These are phyloP conservation scores for Pinctada fucata DNA, from an alignment of 2,888 invertebrate species.

Conservation along the genomic window DNA sequence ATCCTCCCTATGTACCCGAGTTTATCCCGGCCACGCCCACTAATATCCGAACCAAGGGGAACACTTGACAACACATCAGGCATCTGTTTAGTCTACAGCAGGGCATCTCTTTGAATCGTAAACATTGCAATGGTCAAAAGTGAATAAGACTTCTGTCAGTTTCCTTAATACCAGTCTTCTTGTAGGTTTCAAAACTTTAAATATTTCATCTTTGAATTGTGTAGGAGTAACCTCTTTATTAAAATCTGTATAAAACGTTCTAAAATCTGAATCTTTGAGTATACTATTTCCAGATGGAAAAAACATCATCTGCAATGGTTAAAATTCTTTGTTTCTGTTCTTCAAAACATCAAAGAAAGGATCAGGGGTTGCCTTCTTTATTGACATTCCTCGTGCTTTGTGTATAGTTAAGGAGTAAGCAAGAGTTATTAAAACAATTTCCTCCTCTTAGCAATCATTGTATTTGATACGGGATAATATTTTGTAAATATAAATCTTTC, in stretches of 20 bases:
- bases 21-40: slow-evolving; percentile 24
- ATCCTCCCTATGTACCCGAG: slow-evolving; percentile 33
- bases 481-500: too few species aligned
- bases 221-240: slow-evolving; percentile 3
- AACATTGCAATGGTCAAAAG: slow-evolving; percentile 22
- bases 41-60: neutral
- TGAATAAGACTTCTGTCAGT: slow-evolving; percentile 7
- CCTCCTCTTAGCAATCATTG: too few species aligned
- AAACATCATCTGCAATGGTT: neutral
- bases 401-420: too few species aligned
- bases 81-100: neutral
- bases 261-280: slow-evolving; percentile 2
- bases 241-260: slow-evolving; percentile 5
- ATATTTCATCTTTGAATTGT: neutral
- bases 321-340: neutral
- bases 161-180: neutral
- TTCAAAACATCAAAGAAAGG: neutral
- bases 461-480: too few species aligned
- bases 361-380: neutral
- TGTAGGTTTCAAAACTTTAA: too few species aligned
- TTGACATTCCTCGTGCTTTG: too few species aligned
- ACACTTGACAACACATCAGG: neutral
- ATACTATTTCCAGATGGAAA: neutral
- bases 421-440: too few species aligned
- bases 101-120: slow-evolving; percentile 7